Evolutionary conservation across 2,797 vertebrate genomes (phyloP).

Genomic region (Ceryle rudis): DNA sequence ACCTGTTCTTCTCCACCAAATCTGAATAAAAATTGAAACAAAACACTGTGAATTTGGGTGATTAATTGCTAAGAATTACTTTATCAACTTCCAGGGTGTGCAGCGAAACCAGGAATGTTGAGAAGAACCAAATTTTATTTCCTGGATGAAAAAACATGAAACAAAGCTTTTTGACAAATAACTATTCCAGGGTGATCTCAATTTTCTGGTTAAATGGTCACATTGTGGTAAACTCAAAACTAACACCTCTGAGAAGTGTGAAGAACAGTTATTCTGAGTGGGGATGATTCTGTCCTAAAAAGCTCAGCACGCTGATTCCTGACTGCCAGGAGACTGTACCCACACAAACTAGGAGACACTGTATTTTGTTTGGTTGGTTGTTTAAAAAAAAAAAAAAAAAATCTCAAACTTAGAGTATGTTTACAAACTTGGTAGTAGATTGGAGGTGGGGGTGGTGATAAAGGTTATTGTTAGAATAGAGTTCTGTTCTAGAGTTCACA

Average conservation of each 20-base stretch:
- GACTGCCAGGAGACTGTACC: too few relatives aligned
- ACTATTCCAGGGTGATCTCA: not conserved
- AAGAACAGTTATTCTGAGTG: not conserved
- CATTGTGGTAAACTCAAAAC: not conserved
- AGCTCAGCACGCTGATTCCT: fast-evolving
- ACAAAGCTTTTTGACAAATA: not conserved
- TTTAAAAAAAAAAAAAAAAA: too few relatives aligned
- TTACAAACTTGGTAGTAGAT: not conserved
- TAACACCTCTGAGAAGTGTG: not conserved
- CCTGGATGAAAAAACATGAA: not conserved
- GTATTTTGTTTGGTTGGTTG: too few relatives aligned
- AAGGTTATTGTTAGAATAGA: not conserved
- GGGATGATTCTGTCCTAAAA: not conserved
- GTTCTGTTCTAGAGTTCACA: not conserved
- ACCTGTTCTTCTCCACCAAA: not conserved
- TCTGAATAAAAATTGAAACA: not conserved
- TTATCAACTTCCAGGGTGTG: not conserved
- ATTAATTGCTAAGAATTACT: not conserved
- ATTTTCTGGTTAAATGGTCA: not conserved
- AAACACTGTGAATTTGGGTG: not conserved
- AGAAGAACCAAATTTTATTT: not conserved
- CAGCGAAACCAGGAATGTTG: not conserved
- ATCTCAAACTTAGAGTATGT: not conserved
- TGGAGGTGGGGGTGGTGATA: not conserved
- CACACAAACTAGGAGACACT: too few relatives aligned